These are phyloP conservation scores for Listronotus oregonensis DNA, from an alignment of 1,140 invertebrate species.

Conservation along the genomic window DNA sequence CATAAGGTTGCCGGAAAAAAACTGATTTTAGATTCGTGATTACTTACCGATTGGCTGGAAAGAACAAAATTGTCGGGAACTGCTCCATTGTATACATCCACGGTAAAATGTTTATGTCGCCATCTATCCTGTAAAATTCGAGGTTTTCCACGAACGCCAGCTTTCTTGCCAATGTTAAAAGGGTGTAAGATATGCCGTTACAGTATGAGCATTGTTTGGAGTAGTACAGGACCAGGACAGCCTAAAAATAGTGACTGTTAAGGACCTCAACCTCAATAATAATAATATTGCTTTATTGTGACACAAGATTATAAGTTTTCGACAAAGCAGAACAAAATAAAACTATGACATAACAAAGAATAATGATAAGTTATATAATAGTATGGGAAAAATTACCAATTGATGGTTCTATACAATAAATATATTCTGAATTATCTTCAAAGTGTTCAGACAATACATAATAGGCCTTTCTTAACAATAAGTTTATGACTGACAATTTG, in stretches of 20 bases:
- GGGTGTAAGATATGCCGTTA: slow-evolving; percentile 67
- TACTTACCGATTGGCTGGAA: slow-evolving; percentile 68
- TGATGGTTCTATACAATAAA: too few species aligned
- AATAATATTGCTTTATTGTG: too few species aligned
- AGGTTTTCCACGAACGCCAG: slow-evolving; percentile 63
- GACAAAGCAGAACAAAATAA: slow-evolving; percentile 13
- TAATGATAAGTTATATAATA: too few species aligned
- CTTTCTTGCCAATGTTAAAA: slow-evolving; percentile 68
- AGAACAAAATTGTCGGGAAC: slow-evolving; percentile 77
- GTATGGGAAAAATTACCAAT: too few species aligned
- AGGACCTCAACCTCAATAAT: too few species aligned
- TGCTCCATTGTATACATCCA: slow-evolving; percentile 78
- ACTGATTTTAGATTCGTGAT: too few species aligned
- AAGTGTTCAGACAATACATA: too few species aligned
- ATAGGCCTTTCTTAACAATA: too few species aligned
- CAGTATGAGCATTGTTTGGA: slow-evolving; percentile 76
- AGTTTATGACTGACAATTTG: too few species aligned
- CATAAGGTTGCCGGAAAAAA: too few species aligned
- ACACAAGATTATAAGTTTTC: neutral
- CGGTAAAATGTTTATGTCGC: slow-evolving; percentile 77
- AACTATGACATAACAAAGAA: too few species aligned
- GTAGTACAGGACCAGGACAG: slow-evolving; percentile 73
- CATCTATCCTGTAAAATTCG: slow-evolving; percentile 74
- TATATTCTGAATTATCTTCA: too few species aligned
- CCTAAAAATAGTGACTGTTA: slow-evolving; percentile 57